Conservation (phyloP, 2,113 vertebrate species). For the Dromaius novaehollandiae region DNA sequence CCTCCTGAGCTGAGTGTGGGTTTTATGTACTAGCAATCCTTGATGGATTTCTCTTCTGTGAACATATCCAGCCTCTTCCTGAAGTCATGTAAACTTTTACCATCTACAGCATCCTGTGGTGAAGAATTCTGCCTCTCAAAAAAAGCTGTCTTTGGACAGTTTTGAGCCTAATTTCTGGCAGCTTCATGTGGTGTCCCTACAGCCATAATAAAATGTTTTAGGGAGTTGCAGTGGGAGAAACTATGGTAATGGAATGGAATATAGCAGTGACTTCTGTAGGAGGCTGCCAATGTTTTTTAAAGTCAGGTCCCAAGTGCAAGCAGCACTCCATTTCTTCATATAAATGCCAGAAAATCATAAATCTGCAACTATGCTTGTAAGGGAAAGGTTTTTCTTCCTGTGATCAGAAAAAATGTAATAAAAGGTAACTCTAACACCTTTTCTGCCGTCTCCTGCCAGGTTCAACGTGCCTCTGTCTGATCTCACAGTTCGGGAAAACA, state of each 20-base stretch:
- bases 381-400: not conserved
- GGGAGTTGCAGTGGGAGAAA: not conserved
- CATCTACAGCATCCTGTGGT: accelerated
- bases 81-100: not conserved
- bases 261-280: not conserved
- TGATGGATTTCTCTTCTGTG: not conserved
- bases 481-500: not conserved
- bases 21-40: not conserved
- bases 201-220: not conserved
- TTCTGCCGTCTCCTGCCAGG: not conserved
- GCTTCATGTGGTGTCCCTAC: not conserved
- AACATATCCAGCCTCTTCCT: not conserved
- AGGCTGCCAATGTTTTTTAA: not conserved
- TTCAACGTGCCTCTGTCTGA: not conserved
- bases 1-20: not conserved
- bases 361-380: not conserved
- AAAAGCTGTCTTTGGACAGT: not conserved
- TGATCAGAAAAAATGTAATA: not conserved
- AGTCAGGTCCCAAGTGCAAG: not conserved
- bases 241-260: not conserved
- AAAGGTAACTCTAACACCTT: not conserved
- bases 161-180: not conserved
- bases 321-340: not conserved
- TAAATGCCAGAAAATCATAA: not conserved
- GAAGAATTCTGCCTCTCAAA: not conserved